phyloP scores from a whole-genome alignment of 1,140 invertebrate genomes.

The Halesus radiatus region DNA sequence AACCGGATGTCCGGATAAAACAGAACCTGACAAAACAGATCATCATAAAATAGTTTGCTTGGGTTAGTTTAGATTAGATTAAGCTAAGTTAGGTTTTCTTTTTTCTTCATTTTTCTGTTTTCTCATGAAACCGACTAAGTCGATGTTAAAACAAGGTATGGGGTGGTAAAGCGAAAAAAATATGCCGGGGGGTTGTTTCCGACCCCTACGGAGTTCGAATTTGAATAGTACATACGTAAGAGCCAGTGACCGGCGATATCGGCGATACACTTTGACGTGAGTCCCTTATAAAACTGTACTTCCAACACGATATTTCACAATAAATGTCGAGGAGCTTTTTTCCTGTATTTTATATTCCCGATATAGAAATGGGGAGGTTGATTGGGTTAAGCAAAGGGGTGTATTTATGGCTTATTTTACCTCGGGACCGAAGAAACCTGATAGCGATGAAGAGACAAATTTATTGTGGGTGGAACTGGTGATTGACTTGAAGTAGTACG shows the following conservation, averaged over 20 bases:
- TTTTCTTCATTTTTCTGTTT: too few species aligned
- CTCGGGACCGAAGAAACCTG: conserved; percentile 3
- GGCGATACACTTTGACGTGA: conserved; percentile 50
- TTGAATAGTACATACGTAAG: conserved; percentile 51
- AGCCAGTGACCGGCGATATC: conserved; percentile 50
- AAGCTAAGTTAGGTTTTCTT: too few species aligned
- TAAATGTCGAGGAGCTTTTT: conserved; percentile 51
- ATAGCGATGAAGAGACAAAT: conserved; percentile 9
- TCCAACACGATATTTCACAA: conserved; percentile 55
- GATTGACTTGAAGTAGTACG: conserved; percentile 33
- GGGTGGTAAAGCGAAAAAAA: conserved; percentile 1
- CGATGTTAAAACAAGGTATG: too few species aligned
- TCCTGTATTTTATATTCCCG: conserved; percentile 39
- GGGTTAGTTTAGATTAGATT: too few species aligned
- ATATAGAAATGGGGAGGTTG: conserved; percentile 5
- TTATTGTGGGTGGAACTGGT: conserved; percentile 11
- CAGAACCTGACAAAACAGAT: too few species aligned
- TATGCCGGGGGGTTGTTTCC: conserved; percentile 23
- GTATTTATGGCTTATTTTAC: conserved; percentile 47
- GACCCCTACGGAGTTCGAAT: conserved; percentile 40
- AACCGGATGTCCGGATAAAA: too few species aligned
- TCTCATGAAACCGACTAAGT: too few species aligned
- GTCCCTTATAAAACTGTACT: conserved; percentile 54
- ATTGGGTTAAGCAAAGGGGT: conserved; percentile 25
- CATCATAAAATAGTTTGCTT: too few species aligned